Percentiles rank a stretch among this genome's conserved stretches.
Conservation (phyloP, 1,140 invertebrate genomes). For the Mesaphorura yosii region DNA sequence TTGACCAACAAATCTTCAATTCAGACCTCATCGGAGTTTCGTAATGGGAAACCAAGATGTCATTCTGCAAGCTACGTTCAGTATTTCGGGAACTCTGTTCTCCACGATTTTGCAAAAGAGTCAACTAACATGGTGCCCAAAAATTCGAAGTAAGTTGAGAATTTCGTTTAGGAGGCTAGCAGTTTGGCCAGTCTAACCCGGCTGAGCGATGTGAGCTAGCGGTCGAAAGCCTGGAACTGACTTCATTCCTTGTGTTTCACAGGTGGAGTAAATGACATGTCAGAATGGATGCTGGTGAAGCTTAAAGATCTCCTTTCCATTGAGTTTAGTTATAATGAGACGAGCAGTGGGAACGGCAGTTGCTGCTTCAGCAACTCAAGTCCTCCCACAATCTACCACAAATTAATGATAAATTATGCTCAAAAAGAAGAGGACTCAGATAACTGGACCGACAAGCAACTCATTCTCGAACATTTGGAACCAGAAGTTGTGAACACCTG, state of each 20-base stretch:
- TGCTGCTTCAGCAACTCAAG: neutral
- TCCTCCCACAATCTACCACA: neutral
- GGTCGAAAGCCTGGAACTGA: neutral
- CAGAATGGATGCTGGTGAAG: slow-evolving; percentile 26
- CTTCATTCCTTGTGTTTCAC: neutral
- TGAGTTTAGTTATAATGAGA: slow-evolving; percentile 10
- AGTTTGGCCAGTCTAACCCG: neutral
- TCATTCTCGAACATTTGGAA: slow-evolving; percentile 19
- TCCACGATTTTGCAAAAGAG: slow-evolving; percentile 21
- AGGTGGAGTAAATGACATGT: slow-evolving; percentile 27
- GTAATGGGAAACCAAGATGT: slow-evolving; percentile 22
- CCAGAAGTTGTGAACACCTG: slow-evolving; percentile 17
- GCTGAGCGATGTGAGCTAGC: neutral
- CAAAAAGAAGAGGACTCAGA: slow-evolving; percentile 13
- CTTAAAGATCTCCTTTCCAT: slow-evolving; percentile 21
- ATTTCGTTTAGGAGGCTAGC: neutral
- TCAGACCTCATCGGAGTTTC: too few relatives aligned
- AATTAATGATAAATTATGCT: slow-evolving; percentile 22
- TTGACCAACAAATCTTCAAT: too few relatives aligned
- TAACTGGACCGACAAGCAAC: slow-evolving; percentile 8
- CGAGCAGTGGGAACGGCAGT: neutral
- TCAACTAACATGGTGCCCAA: slow-evolving; percentile 30
- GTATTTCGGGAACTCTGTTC: slow-evolving; percentile 6
- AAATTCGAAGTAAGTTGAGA: slow-evolving; percentile 9
- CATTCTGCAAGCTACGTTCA: slow-evolving; percentile 19